phyloP scores from a whole-genome alignment of 1,140 invertebrate species.

The Drosophila aff. region DNA sequence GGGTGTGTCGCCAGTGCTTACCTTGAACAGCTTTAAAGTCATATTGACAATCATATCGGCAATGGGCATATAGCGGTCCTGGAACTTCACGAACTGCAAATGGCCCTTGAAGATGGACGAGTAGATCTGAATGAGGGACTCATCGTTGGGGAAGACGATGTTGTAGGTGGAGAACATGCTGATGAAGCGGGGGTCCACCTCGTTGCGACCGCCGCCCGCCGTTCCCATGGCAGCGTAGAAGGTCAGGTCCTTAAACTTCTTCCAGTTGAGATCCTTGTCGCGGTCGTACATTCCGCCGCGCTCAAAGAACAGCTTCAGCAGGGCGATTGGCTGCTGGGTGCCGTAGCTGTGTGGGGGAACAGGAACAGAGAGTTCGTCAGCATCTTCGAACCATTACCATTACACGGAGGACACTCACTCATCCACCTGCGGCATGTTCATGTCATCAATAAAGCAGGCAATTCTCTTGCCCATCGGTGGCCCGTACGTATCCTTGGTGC shows the following conservation, averaged over 20 bases:
- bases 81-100: slow-evolving; percentile 87
- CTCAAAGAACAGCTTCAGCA: slow-evolving; percentile 94
- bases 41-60: slow-evolving; percentile 90
- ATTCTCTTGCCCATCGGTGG: slow-evolving; percentile 94
- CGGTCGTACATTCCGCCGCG: slow-evolving; percentile 94
- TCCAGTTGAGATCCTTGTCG: slow-evolving; percentile 96
- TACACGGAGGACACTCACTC: slow-evolving; percentile 72
- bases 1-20: not conserved
- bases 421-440: slow-evolving; percentile 96
- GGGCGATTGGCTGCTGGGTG: slow-evolving; percentile 96
- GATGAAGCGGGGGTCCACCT: slow-evolving; percentile 95
- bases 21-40: slow-evolving; percentile 94
- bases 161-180: slow-evolving; percentile 95
- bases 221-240: slow-evolving; percentile 92
- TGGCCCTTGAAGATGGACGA: slow-evolving; percentile 92
- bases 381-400: slow-evolving; percentile 6
- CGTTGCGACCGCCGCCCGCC: slow-evolving; percentile 92
- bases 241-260: slow-evolving; percentile 93
- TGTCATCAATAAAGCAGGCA: slow-evolving; percentile 95
- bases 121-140: slow-evolving; percentile 93
- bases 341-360: slow-evolving; percentile 90
- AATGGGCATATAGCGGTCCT: slow-evolving; percentile 88
- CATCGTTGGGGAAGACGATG: slow-evolving; percentile 92
- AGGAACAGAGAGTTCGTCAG: not conserved
- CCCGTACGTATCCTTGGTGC: slow-evolving; percentile 95